Evolutionary conservation across 2,888 invertebrate species (phyloP).

Genomic region (Idaea dimidiata): DNA sequence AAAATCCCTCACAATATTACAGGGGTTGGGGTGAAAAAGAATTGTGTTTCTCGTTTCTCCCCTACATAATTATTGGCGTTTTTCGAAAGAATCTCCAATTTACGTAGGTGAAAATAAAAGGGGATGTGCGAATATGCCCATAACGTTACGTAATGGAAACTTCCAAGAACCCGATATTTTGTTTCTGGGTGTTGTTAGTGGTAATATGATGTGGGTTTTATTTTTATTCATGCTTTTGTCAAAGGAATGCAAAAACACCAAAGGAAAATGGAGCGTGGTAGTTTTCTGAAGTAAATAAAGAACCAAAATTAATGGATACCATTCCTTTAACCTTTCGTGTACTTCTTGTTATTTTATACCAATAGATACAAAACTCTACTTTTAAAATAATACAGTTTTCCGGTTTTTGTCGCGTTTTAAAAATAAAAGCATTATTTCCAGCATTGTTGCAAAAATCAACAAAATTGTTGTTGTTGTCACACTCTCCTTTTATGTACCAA

Average conservation of each 20-base stretch:
- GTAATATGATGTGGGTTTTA: neutral
- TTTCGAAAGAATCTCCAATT: constrained; percentile 59
- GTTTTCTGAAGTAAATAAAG: no score
- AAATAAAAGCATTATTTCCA: no score
- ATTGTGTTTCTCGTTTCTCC: constrained; percentile 54
- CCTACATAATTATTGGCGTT: constrained; percentile 64
- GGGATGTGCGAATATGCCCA: constrained; percentile 5
- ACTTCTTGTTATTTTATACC: no score
- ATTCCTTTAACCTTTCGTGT: no score
- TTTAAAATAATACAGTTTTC: no score
- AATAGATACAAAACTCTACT: no score
- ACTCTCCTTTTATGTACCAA: no score
- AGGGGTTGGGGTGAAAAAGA: constrained; percentile 47
- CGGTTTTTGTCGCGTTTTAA: no score
- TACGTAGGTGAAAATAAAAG: constrained; percentile 35
- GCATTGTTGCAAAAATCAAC: no score
- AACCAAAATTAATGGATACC: no score
- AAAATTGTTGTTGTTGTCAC: no score
- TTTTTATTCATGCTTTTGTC: neutral
- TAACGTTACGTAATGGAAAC: neutral
- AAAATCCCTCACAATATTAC: constrained; percentile 22
- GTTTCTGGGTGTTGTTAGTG: constrained; percentile 2
- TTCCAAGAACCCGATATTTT: neutral
- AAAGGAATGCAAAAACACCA: neutral
- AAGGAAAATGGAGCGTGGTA: neutral